Evolutionary conservation across 2,113 vertebrate genomes (phyloP).

Genomic region (Trogon surrucura): DNA sequence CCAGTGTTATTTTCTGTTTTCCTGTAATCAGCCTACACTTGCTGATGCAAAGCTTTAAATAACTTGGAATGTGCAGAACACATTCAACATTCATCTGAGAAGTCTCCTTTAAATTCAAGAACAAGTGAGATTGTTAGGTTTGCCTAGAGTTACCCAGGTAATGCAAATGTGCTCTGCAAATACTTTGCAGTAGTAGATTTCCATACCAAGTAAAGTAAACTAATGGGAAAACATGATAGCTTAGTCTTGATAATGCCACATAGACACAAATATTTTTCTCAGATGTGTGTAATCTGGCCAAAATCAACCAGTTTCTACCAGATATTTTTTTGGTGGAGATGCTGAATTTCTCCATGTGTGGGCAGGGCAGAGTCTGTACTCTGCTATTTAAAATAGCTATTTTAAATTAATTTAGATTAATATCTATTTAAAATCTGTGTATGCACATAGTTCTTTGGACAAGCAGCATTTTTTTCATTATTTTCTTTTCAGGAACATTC

Average conservation of each 20-base stretch:
- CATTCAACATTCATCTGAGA: background rate
- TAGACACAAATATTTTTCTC: background rate
- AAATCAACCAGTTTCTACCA: background rate
- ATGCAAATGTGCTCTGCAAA: background rate
- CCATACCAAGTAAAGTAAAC: background rate
- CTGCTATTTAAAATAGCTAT: background rate
- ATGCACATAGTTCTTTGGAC: background rate
- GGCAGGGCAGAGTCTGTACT: background rate
- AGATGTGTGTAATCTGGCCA: background rate
- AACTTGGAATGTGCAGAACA: accelerated
- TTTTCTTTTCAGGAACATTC: background rate
- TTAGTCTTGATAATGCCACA: accelerated
- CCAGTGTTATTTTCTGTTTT: background rate
- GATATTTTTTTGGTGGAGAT: background rate
- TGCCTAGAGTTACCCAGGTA: background rate
- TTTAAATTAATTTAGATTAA: background rate
- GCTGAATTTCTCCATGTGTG: background rate
- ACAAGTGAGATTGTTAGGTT: background rate
- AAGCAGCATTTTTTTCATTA: background rate
- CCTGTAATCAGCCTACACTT: background rate
- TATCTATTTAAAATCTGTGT: background rate
- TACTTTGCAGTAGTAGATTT: background rate
- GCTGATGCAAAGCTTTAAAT: background rate
- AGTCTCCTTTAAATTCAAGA: background rate
- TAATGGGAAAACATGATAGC: background rate